Percentiles rank a stretch among this genome's conserved stretches.
These are phyloP conservation scores for Asarcornis scutulata DNA, from an alignment of 2,113 vertebrate species.

Conservation along the genomic window DNA sequence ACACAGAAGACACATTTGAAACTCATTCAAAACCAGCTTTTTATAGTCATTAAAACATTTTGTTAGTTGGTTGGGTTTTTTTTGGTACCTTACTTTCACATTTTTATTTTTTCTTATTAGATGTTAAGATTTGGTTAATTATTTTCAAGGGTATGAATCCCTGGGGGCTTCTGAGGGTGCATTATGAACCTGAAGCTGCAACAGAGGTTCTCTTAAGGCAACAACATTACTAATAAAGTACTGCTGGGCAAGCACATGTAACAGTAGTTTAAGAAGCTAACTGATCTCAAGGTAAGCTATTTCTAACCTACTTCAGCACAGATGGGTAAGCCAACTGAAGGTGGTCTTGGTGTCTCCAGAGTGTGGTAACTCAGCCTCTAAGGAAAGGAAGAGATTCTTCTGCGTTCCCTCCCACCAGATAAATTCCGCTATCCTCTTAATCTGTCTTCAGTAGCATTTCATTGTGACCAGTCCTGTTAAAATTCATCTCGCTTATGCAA, in stretches of 20 bases:
- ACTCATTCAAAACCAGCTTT: background rate
- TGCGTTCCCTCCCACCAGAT: background rate
- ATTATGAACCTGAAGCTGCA: background rate
- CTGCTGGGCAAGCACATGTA: background rate
- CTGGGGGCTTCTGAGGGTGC: background rate
- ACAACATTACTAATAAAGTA: background rate
- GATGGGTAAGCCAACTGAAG: background rate
- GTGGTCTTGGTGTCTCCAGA: background rate
- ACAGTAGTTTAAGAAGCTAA: background rate
- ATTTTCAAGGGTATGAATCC: background rate
- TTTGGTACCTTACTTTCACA: background rate
- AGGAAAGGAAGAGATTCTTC: background rate
- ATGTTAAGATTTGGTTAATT: background rate
- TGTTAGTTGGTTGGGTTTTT: background rate
- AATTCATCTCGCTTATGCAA: background rate
- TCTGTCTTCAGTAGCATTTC: background rate
- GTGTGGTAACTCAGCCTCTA: background rate
- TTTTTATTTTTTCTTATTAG: background rate
- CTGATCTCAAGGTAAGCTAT: background rate
- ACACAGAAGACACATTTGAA: conserved; percentile 35
- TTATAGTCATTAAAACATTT: background rate
- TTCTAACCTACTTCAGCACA: background rate
- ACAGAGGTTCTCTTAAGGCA: background rate
- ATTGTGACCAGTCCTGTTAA: background rate
- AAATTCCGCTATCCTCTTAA: background rate